These are phyloP conservation scores for Manis crassicaudata DNA, from an alignment of 2,797 vertebrate species.

Conservation along the genomic window DNA sequence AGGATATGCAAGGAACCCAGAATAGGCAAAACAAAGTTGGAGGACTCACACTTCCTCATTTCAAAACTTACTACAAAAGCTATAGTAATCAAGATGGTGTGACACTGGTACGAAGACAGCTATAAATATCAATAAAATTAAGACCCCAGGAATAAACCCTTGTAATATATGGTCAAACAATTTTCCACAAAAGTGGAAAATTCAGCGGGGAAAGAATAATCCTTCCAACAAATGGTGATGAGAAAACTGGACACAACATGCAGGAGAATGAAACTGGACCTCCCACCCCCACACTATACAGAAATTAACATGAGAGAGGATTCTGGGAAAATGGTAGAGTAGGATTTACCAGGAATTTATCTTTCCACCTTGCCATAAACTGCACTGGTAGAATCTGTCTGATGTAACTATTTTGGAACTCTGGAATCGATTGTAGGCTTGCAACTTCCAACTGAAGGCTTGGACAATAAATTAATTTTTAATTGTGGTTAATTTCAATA, in stretches of 20 bases:
- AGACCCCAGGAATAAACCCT: background rate
- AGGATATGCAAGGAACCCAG: background rate
- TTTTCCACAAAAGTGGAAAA: background rate
- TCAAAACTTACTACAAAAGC: slow-evolving; percentile 1
- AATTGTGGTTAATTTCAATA: background rate
- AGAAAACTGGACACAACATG: background rate
- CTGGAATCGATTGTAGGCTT: background rate
- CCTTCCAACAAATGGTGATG: background rate
- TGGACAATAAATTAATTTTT: background rate
- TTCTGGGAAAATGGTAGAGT: background rate
- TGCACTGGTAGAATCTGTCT: background rate
- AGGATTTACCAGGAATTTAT: background rate
- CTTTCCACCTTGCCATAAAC: background rate
- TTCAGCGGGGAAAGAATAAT: background rate
- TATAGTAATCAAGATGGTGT: background rate
- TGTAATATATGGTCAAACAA: background rate
- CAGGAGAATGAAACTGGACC: background rate
- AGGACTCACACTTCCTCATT: background rate
- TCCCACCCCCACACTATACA: background rate
- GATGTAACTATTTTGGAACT: background rate
- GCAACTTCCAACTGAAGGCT: background rate
- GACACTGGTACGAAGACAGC: background rate
- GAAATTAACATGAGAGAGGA: background rate
- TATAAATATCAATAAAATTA: background rate
- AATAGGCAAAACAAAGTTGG: background rate